phyloP scores from a whole-genome alignment of 2,113 vertebrate genomes.

The Gnathonemus echidnorhynchus region DNA sequence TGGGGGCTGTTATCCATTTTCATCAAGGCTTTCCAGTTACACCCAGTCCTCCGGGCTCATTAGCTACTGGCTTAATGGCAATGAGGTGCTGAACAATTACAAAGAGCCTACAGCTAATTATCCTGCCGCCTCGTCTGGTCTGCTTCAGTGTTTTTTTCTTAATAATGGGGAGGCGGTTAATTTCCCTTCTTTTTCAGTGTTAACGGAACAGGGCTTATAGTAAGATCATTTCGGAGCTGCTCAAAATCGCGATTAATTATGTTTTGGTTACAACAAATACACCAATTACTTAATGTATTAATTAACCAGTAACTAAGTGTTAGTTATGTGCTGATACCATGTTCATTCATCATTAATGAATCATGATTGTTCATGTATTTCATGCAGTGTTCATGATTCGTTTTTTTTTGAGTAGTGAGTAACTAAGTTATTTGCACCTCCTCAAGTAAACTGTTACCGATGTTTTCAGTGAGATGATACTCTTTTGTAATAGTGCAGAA shows the following conservation, averaged over 20 bases:
- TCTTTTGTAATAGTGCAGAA: background rate
- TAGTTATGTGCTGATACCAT: background rate
- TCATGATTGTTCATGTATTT: background rate
- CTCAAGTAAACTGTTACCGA: background rate
- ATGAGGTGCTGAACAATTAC: constrained; percentile 19
- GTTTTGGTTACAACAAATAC: background rate
- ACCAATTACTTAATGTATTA: too few species aligned
- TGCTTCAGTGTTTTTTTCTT: background rate
- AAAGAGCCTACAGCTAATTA: background rate
- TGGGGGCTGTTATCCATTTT: constrained; percentile 40
- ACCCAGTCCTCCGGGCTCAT: constrained; percentile 41
- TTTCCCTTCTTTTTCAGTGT: background rate
- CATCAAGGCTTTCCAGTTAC: constrained; percentile 43
- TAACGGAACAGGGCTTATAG: background rate
- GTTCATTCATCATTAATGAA: background rate
- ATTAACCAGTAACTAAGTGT: background rate
- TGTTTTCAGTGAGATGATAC: background rate
- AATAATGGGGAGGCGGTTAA: background rate
- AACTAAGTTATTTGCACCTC: background rate
- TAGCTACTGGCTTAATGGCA: constrained; percentile 37
- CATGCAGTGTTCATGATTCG: background rate
- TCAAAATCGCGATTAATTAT: background rate
- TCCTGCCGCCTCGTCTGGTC: too few species aligned
- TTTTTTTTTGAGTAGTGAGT: background rate
- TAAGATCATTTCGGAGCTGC: background rate